phyloP scores from a whole-genome alignment of 1,140 invertebrate genomes.

The Megathymus violae region DNA sequence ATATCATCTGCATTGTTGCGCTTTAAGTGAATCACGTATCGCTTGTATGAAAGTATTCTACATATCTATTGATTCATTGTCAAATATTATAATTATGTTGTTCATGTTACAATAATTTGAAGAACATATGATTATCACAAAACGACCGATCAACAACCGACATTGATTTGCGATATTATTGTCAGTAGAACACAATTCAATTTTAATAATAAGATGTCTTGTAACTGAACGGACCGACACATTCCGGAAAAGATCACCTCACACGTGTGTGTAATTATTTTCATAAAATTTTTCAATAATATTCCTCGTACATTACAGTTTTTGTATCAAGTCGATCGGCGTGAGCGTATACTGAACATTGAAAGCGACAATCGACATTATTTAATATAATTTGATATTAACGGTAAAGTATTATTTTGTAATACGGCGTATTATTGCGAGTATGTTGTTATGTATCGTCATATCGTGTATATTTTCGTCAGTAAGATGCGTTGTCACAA shows the following conservation, averaged over 20 bases:
- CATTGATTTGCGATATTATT: conserved; percentile 68
- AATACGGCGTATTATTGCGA: conserved; percentile 56
- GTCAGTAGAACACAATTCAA: conserved; percentile 54
- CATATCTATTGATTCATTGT: too few relatives aligned
- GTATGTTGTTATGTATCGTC: conserved; percentile 31
- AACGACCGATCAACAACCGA: conserved; percentile 7
- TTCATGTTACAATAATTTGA: conserved; percentile 4
- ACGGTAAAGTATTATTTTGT: conserved; percentile 66
- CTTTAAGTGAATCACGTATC: conserved; percentile 66
- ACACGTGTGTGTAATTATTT: conserved; percentile 63
- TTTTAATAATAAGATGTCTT: conserved; percentile 42
- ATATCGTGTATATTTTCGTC: conserved; percentile 58
- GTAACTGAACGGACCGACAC: conserved; percentile 47
- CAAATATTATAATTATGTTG: conserved; percentile 38
- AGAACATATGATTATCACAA: neutral
- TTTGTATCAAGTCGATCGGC: conserved; percentile 47
- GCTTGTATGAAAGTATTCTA: conserved; percentile 54
- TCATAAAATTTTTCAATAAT: conserved; percentile 62
- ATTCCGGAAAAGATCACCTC: conserved; percentile 62
- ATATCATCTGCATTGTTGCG: conserved; percentile 78
- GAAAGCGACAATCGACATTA: conserved; percentile 43
- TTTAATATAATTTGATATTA: conserved; percentile 47
- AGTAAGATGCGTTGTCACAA: conserved; percentile 69
- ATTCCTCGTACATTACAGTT: conserved; percentile 49
- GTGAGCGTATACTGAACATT: too few relatives aligned